These are phyloP conservation scores for Cephalotes varians DNA, from an alignment of 2,888 invertebrate genomes.

Conservation along the genomic window DNA sequence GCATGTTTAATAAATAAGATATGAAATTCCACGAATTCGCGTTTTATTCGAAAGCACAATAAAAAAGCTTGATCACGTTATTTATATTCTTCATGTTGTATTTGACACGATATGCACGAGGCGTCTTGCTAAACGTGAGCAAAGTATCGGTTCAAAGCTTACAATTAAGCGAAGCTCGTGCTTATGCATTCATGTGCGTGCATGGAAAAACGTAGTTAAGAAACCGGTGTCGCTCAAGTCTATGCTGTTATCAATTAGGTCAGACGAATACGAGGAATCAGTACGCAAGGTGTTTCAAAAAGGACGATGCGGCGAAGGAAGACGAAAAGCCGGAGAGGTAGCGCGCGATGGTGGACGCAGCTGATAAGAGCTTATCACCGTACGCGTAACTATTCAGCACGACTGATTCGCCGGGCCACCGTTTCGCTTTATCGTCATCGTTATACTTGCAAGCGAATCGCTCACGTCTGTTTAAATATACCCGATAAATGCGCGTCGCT, in stretches of 20 bases:
- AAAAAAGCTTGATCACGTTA: not conserved
- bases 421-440: slow-evolving; percentile 51
- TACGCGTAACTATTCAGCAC: slow-evolving; percentile 36
- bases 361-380: slow-evolving; percentile 63
- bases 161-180: too few relatives aligned
- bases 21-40: not conserved
- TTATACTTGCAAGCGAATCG: slow-evolving; percentile 52
- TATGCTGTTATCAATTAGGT: slow-evolving; percentile 37
- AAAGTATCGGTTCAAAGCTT: not conserved
- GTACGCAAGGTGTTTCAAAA: not conserved
- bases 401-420: not conserved
- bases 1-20: not conserved
- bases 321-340: slow-evolving; percentile 15
- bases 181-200: not conserved
- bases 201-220: not conserved
- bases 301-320: not conserved
- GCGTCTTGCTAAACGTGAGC: not conserved
- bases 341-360: slow-evolving; percentile 6
- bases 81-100: not conserved
- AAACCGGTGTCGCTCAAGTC: slow-evolving; percentile 2
- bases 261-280: not conserved
- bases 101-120: not conserved
- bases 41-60: not conserved
- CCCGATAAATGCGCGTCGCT: slow-evolving; percentile 42
- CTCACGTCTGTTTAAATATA: slow-evolving; percentile 31